Evolutionary conservation across 2,888 invertebrate species (phyloP).

Genomic region (Drosophila eohydei): DNA sequence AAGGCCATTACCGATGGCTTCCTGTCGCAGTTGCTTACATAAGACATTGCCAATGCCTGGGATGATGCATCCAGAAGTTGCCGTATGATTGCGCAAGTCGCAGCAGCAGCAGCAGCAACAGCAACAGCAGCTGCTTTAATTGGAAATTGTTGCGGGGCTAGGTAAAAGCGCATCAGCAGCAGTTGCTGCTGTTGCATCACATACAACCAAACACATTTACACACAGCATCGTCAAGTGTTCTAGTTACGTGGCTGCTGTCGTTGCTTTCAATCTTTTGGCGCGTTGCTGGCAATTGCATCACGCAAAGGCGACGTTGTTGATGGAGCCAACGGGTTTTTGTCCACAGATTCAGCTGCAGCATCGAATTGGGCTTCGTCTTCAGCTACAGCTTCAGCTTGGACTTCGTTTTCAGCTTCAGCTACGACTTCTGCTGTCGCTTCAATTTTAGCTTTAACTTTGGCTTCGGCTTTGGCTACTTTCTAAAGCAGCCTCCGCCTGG

Average conservation of each 20-base stretch:
- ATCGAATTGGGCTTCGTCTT: slow-evolving; percentile 15
- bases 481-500: slow-evolving; percentile 48
- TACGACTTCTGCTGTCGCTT: background rate
- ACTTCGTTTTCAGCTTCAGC: slow-evolving; percentile 26
- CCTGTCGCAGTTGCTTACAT: slow-evolving; percentile 68
- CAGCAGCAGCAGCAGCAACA: slow-evolving; percentile 37
- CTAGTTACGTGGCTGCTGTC: slow-evolving; percentile 79
- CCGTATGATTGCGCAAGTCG: slow-evolving; percentile 75
- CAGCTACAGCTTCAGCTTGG: slow-evolving; percentile 11
- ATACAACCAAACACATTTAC: slow-evolving; percentile 26
- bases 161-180: slow-evolving; percentile 58
- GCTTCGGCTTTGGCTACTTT: slow-evolving; percentile 61
- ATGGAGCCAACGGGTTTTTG: slow-evolving; percentile 70
- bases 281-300: slow-evolving; percentile 76
- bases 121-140: slow-evolving; percentile 72
- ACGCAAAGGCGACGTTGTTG: slow-evolving; percentile 67
- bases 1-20: slow-evolving; percentile 79
- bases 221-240: slow-evolving; percentile 72
- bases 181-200: slow-evolving; percentile 47
- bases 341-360: slow-evolving; percentile 38
- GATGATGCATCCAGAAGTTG: slow-evolving; percentile 72
- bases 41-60: slow-evolving; percentile 40
- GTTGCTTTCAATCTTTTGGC: slow-evolving; percentile 80
- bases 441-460: slow-evolving; percentile 21
- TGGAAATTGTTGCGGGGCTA: slow-evolving; percentile 70